Evolutionary conservation across 2,113 vertebrate genomes (phyloP).

Genomic region (Phalacrocorax aristotelis): DNA sequence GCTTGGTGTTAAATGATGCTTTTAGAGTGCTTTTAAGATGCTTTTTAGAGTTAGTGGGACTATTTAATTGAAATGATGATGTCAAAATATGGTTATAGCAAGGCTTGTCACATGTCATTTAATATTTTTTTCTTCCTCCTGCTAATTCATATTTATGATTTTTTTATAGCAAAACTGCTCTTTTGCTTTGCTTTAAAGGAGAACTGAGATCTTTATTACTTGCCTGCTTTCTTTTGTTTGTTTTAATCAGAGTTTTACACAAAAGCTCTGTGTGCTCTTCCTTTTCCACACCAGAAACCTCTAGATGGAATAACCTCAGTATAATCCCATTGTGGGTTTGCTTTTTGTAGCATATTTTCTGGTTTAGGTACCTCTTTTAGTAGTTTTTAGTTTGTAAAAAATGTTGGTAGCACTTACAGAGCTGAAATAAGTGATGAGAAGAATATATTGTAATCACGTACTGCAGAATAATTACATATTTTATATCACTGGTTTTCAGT

Average conservation of each 20-base stretch:
- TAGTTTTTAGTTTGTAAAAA: slow-evolving; percentile 16
- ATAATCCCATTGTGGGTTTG: neutral
- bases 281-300: neutral
- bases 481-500: slow-evolving; percentile 40
- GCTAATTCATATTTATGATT: neutral
- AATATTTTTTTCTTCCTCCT: neutral
- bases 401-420: neutral
- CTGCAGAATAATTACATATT: slow-evolving; percentile 44
- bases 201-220: neutral
- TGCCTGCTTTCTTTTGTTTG: neutral
- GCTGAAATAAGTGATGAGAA: neutral
- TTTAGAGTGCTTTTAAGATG: neutral
- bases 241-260: neutral
- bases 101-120: neutral
- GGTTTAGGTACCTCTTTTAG: neutral
- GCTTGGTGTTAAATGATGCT: neutral
- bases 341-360: neutral
- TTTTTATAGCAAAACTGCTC: neutral
- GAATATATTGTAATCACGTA: slow-evolving; percentile 16
- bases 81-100: neutral
- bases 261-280: neutral
- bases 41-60: neutral
- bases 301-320: neutral
- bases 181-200: neutral
- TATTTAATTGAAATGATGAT: slow-evolving; percentile 17